Evolutionary conservation across 2,888 invertebrate genomes (phyloP), one percentile per base, ranked within the genome.

Genomic region (Scotopteryx bipunctaria): DNA sequence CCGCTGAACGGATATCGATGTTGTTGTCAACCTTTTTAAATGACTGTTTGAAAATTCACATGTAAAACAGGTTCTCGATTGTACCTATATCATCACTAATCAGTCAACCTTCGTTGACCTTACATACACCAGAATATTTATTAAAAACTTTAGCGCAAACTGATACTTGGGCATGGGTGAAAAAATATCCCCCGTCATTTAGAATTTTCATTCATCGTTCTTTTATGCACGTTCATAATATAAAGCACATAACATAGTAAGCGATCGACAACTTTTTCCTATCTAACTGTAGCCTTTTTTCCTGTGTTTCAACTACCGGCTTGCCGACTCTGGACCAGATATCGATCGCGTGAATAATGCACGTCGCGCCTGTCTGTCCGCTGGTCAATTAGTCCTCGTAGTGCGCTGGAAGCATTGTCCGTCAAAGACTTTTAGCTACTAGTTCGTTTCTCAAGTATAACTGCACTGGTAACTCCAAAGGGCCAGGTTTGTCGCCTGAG

Each of bases 331-430:
- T 23, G 8, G 51, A 1, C 29, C 31, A 36, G 19, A 17, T 54
- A 67, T 65, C 61, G 67, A 64, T 66, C 57, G 55, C 51, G 57
- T 67, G 64, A 69, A 69, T 69, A 67, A 69, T 69, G 63, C 63
- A 67, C 62, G 45, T 48, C 52, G 61, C 55, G 59, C 57, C 59
- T 46, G 59, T 58, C 63, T 56, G 57, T 64, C 65, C 57, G 51
- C 41, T 63, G 59, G 65, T 66, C 69, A 69, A 67, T 69, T 69
- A 69, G 67, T 61, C 55, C 44, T 25, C 43, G 45, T 50, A 45
- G 14, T 31, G 15, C 44, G 25, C 45, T 50, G 17, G 33, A 44
- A 48, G 57, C 54, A 56, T 52, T 48, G 53, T 58, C 54, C 31
- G 53, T 54, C 57, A 57, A 50, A 52, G 43, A 51, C 47, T 53